Evolutionary conservation across 92 coral and sea anemone species (phyloP), one percentile per base, ranked within the genome.

Genomic region (Umimayanthus chanpuru): DNA sequence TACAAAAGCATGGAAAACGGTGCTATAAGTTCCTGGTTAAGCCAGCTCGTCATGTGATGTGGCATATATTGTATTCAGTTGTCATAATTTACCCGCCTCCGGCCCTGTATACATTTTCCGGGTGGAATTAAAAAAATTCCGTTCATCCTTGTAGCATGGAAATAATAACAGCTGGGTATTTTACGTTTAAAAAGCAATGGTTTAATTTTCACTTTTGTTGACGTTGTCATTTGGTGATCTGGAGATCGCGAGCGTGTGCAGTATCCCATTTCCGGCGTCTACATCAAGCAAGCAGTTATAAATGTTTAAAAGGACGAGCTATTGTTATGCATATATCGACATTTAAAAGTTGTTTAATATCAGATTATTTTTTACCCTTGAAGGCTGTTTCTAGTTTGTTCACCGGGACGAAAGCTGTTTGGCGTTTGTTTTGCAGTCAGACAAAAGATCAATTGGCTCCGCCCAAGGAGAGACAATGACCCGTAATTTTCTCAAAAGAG

Each of bases 381-480:
- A 56, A 56, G 15, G 65, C 4, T 4, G n/a, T 61, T 61, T 23
- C 26, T 18, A 61, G 68, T 61, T 23, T 18, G 68, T 61, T 61
- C 68, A 61, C 68, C 6, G 26, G 68, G 68, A 21, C 68, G 68
- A 61, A 61, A 61, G 68, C 68, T 61, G 68, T 61, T 61, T 61
- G 68, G 7, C 68, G 68, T 38, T 36, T 36, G n/a, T 75, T 75
- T 75, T 39, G 28, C 50, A 32, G 79, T 25, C 55, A 75, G 15
- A 75, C 79, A 75, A 75, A 39, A 43, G 79, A 40, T 75, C 68
- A 23, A 23, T 36, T 36, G 23, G 41, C 79, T 75, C 79, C 79
- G 79, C 79, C 79, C 30, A 75, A 75, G 4, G 15, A 32, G 39
- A 4, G 20, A 38, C 50, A 75, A 75, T 75, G 79, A 75, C 79